These are phyloP conservation scores for Tetragonula clypearis DNA, from an alignment of 1,140 invertebrate genomes.

Conservation along the genomic window DNA sequence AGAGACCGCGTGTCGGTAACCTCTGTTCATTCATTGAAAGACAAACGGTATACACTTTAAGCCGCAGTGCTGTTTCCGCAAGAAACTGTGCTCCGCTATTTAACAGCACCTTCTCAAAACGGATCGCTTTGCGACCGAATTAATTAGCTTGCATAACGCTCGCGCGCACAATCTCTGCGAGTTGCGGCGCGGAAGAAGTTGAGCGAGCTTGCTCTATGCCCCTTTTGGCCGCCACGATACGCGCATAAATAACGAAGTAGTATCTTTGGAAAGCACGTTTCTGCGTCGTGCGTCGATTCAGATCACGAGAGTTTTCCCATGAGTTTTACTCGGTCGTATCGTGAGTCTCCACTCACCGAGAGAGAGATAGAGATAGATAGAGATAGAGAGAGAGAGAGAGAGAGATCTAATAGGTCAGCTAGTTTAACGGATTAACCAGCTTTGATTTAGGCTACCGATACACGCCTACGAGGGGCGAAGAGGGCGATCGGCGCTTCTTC, in stretches of 20 bases:
- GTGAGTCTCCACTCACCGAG: not conserved
- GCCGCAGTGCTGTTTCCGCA: not conserved
- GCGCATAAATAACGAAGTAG: conserved; percentile 29
- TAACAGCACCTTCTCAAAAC: not conserved
- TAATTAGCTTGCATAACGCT: conserved; percentile 18
- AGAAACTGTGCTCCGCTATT: not conserved
- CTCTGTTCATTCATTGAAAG: not conserved
- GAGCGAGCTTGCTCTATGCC: not conserved
- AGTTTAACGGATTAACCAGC: conserved; percentile 18
- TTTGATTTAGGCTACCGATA: conserved; percentile 33
- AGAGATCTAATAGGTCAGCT: conserved; percentile 24
- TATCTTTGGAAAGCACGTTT: conserved; percentile 6
- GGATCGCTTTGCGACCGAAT: not conserved
- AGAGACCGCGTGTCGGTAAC: not conserved
- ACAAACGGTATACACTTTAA: not conserved
- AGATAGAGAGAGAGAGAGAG: too few species aligned
- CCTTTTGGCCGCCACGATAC: conserved; percentile 2
- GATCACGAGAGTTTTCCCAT: conserved; percentile 31
- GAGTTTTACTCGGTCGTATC: conserved; percentile 37
- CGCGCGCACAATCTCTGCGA: not conserved
- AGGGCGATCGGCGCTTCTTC: not conserved
- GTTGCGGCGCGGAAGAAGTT: not conserved
- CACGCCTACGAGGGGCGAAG: not conserved
- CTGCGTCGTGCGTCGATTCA: not conserved
- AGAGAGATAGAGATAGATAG: too few species aligned